These are phyloP conservation scores for Crambe crambe DNA, from an alignment of 37 sponge, comb jelly and placozoan genomes.

Conservation along the genomic window DNA sequence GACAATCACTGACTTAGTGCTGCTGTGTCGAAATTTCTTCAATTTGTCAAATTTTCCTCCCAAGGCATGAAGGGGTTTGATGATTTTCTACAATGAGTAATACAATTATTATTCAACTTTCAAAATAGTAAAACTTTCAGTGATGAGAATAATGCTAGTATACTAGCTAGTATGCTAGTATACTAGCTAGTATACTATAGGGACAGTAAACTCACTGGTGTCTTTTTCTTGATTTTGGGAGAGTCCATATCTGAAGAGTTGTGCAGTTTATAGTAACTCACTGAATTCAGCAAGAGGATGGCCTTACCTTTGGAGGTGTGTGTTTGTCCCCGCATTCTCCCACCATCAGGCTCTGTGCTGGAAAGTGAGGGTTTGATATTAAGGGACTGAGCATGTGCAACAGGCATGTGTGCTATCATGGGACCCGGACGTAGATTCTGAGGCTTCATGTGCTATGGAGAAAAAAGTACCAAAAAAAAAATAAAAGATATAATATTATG, in stretches of 20 bases:
- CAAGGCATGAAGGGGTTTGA: slow-evolving; percentile 14
- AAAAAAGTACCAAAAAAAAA: background rate
- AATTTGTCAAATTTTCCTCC: slow-evolving; percentile 24
- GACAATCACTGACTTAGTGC: no score
- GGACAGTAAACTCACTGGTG: slow-evolving; percentile 25
- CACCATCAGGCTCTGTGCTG: background rate
- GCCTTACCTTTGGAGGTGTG: background rate
- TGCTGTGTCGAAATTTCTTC: slow-evolving; percentile 8
- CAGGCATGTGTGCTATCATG: slow-evolving; percentile 6
- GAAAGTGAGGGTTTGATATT: background rate
- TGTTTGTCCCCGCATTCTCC: background rate
- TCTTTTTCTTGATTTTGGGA: slow-evolving; percentile 32
- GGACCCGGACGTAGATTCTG: slow-evolving; percentile 16
- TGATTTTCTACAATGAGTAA: slow-evolving; percentile 26
- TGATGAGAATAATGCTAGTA: no score
- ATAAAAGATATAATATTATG: no score
- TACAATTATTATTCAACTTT: background rate
- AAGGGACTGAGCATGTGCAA: slow-evolving; percentile 20
- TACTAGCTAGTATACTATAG: no score
- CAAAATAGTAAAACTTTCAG: background rate
- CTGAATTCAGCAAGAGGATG: background rate
- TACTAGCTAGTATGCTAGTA: no score
- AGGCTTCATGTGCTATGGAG: background rate
- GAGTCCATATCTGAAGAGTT: slow-evolving; percentile 5
- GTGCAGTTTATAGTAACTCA: background rate